Base-by-base conservation (phyloP, 2,888 invertebrate genomes). In the Terebella lapidaria region DNA sequence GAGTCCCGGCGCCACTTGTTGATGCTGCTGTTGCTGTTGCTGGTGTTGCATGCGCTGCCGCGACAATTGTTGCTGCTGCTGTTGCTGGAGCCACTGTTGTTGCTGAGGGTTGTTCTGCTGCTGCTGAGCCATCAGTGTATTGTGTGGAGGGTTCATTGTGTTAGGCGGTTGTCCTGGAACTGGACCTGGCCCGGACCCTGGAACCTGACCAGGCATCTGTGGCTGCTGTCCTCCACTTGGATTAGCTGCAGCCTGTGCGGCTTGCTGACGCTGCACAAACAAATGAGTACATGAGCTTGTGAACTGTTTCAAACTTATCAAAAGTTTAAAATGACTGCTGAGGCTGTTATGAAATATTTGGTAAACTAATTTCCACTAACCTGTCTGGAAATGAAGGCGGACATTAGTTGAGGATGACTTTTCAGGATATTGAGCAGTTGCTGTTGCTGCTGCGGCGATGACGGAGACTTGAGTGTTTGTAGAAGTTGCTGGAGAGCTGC, bases 391-490 rank as follows among this genome's bases (percentile, higher is more conserved):
- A 95, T 90, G 77, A 93, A 93, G 58, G 94, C 92, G 59, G 94
- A 92, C 92, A 95, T 94, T 53, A 96, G 85, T 72, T 91, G 92
- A 46, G 95, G 95, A 83, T 94, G 93, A 67, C 90, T 89, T 82
- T 94, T 94, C 66, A 95, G 86, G 75, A 95, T 92, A 74, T 89
- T 88, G 65, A 94, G 84, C 88, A 83, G 77, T 82, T 91, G 90
- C 76, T 89, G 89, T 76, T 95, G 94, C 77, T 95, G 94, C 76
- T 94, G 92, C 67, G 90, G 90, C 54, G 91, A 89, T 71, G 89
- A 89, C 57, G 94, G 94, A 71, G 91, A 91, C 71, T 91, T 88
- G 57, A 97, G 85, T 62, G 93, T 93, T 72, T 89, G 88, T 87
- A 95, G 89, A 25, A 96, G 86, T 80, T 92, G 81, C 55, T 80